A percentile compares a stretch with the other conserved stretches of the same genome.
phyloP scores from a whole-genome alignment of 2,888 invertebrate species.

The Thera britannica region DNA sequence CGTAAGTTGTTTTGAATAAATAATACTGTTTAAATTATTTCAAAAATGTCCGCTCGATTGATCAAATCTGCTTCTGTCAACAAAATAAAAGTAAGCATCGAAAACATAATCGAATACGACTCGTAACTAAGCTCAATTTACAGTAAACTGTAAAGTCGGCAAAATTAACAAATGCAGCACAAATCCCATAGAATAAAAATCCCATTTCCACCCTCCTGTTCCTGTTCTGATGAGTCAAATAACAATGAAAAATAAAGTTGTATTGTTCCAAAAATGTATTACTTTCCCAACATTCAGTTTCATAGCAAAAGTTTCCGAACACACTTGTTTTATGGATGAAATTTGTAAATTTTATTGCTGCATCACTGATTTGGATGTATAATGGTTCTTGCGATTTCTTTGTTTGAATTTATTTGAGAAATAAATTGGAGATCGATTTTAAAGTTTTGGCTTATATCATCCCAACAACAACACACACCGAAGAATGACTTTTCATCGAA shows the following conservation, averaged over 20 bases:
- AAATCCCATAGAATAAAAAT: constrained; percentile 62
- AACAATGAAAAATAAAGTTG: constrained; percentile 58
- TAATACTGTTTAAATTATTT: too few species aligned
- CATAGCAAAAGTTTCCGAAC: constrained; percentile 50
- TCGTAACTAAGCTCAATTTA: constrained; percentile 2
- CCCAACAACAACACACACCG: too few species aligned
- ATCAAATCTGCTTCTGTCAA: too few species aligned
- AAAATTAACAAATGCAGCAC: constrained; percentile 28
- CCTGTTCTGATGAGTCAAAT: constrained; percentile 39
- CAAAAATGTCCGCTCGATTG: too few species aligned
- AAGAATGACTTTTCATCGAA: too few species aligned
- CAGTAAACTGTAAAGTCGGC: constrained; percentile 15
- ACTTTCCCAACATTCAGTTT: constrained; percentile 52
- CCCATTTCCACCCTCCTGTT: constrained; percentile 50
- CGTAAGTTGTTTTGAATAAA: too few species aligned
- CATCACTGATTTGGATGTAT: constrained; percentile 48
- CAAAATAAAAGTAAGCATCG: background rate
- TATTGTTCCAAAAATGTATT: constrained; percentile 58
- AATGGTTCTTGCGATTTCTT: constrained; percentile 31
- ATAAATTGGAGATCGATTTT: constrained; percentile 17
- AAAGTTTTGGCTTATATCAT: background rate
- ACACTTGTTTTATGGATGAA: constrained; percentile 57
- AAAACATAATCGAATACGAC: background rate
- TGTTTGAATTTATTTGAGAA: constrained; percentile 35
- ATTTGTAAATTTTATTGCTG: constrained; percentile 66